Percentiles rank a stretch among this genome's conserved stretches.
Evolutionary conservation across 92 coral and sea anemone genomes (phyloP).

Genomic region (Parazoanthus atlanticus): DNA sequence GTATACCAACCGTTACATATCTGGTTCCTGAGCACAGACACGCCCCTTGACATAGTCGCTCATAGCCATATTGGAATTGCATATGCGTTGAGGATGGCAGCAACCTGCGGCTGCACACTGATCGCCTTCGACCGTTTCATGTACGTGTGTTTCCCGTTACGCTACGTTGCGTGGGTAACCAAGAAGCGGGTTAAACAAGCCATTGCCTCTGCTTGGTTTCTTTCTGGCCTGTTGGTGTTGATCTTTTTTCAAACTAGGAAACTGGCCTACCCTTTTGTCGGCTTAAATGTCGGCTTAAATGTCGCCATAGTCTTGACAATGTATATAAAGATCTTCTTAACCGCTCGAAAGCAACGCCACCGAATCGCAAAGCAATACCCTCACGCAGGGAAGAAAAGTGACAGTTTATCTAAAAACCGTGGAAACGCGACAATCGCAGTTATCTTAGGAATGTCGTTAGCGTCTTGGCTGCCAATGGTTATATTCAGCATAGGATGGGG

Average conservation of each 20-base stretch:
- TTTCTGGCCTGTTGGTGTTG: background rate
- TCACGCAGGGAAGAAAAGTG: background rate
- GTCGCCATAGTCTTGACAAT: background rate
- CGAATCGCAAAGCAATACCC: background rate
- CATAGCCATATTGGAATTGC: background rate
- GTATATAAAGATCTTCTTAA: background rate
- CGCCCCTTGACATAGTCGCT: background rate
- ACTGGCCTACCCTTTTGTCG: background rate
- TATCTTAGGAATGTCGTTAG: background rate
- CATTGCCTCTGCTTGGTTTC: background rate
- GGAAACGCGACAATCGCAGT: constrained; percentile 2
- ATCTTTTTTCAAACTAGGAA: background rate
- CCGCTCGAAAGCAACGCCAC: constrained; percentile 5
- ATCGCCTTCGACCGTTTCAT: constrained; percentile 28
- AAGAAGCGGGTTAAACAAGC: background rate
- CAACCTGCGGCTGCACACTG: background rate
- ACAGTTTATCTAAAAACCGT: background rate
- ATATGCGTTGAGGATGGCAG: background rate
- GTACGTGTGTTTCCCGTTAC: constrained; percentile 10
- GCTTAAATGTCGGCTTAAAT: background rate
- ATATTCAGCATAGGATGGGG: background rate
- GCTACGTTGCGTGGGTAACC: background rate
- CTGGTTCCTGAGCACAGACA: constrained; percentile 4
- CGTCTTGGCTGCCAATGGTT: background rate
- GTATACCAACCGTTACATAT: constrained; percentile 6